Base-by-base conservation (phyloP, 2,888 invertebrate species). In the Lycaena phlaeas region DNA sequence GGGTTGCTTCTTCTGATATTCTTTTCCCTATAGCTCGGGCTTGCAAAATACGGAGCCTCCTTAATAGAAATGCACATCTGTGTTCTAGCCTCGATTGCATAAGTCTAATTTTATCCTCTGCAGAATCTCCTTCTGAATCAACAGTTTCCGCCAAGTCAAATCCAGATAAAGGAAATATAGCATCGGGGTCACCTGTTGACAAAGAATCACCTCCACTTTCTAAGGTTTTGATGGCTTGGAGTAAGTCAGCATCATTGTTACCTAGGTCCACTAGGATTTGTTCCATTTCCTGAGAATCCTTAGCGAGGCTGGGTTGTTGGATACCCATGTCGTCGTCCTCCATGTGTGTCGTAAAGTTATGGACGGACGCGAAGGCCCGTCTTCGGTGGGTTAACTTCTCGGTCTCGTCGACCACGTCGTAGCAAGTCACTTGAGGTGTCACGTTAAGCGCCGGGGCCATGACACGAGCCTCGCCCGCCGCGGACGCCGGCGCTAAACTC, bases 361-460 rank as follows among this genome's bases (percentile, higher is more conserved):
- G 85, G 85, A 87, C 81, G 63, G 81, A 69, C 65, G 70, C 68
- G 44, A 81, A 71, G 67, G 79, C 76, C 68, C 73, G 78, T 71
- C 82, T 74, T 27, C 62, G 67, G 50, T 63, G 64, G 50, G 61
- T 52, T 40, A 49, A 47, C 50, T 61, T 68, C 43, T 70, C 68
- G 41, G 56, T 53, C 42, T 65, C 66, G 51, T 61, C 60, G 48
- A 61, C 52, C 53, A 63, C 53, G 57, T 62, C 61, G 51, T 59
- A 59, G 63, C 70, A 68, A 58, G 59, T 69, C 56, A 68, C 65
- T 64, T 68, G 79, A 54, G 75, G 81, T 64, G 86, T 76, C 88
- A 94, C 93, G 72, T 94, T 92, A 84, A 95, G 90, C 87, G 95
- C 95, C 87, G 95, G 95, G 89, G 95, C 95, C 95, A 96, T 95